A percentile compares a stretch with the other conserved stretches of the same genome.
Evolutionary conservation across 2,888 invertebrate genomes (phyloP).

Genomic region (Thereva unica): DNA sequence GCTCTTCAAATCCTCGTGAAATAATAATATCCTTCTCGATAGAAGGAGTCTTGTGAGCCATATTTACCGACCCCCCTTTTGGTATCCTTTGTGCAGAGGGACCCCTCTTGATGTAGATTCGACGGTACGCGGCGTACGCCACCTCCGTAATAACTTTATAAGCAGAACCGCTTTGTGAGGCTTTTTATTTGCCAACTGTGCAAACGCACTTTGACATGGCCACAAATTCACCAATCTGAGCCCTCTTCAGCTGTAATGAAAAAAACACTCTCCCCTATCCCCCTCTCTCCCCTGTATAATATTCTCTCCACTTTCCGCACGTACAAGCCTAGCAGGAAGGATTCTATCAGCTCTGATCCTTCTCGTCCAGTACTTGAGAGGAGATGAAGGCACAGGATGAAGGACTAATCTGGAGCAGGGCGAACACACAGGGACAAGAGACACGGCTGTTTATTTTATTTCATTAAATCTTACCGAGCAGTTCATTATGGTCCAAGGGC

Average conservation of each 20-base stretch:
- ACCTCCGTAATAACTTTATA: constrained; percentile 17
- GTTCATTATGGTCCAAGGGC: constrained; percentile 23
- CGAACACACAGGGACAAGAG: background rate
- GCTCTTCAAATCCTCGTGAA: too few relatives aligned
- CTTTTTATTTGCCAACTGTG: constrained; percentile 16
- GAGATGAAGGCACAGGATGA: background rate
- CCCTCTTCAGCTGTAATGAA: background rate
- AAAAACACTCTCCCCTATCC: background rate
- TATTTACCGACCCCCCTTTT: too few relatives aligned
- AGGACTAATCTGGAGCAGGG: constrained; percentile 4
- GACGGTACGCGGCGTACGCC: too few relatives aligned
- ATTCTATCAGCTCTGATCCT: background rate
- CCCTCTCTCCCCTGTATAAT: background rate
- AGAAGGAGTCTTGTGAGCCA: too few relatives aligned
- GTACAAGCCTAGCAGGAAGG: too few relatives aligned
- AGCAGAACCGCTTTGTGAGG: constrained; percentile 4
- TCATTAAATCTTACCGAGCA: constrained; percentile 30
- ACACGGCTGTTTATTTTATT: constrained; percentile 34
- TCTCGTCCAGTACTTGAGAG: background rate
- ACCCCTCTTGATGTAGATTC: too few relatives aligned
- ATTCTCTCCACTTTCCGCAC: too few relatives aligned
- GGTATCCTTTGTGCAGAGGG: too few relatives aligned
- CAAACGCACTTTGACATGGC: constrained; percentile 6
- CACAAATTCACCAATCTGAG: constrained; percentile 2
- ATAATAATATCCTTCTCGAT: too few relatives aligned